Base-by-base conservation (phyloP, 2,888 invertebrate species). In the Sinotaia quadrata region DNA sequence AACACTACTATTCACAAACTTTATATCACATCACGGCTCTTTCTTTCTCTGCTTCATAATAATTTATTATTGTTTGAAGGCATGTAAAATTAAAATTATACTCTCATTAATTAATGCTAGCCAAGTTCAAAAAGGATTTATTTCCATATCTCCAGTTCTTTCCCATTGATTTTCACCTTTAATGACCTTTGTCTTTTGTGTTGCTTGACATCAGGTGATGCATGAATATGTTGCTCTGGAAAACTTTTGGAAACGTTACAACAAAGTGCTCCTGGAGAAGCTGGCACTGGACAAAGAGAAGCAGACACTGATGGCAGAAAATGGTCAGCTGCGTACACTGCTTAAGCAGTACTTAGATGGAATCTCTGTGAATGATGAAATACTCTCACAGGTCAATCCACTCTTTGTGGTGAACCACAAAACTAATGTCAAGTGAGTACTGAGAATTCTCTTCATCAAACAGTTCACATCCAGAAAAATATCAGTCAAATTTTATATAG, bases 161-260 rank as follows among this genome's bases (percentile, higher is more conserved):
- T n/a, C n/a, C n/a, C n/a, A n/a, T n/a, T n/a, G n/a, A n/a, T n/a
- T n/a, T n/a, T n/a, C n/a, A n/a, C n/a, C n/a, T n/a, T n/a, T n/a
- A n/a, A n/a, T n/a, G n/a, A n/a, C n/a, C n/a, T n/a, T n/a, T n/a
- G n/a, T n/a, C n/a, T n/a, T n/a, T n/a, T n/a, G n/a, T n/a, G n/a
- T n/a, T n/a, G n/a, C n/a, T n/a, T n/a, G n/a, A n/a, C 18, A 5
- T 5, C 70, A 87, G 85, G 80, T 85, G 44, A 87, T 88, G 86
- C 83, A 87, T 67, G 84, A 87, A 67, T 88, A 87, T 75, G 71
- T 76, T 18, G 73, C 81, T 0, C 69, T 94, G 89, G 92, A 93
- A 74, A 92, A 92, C 77, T 94, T 94, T 83, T 92, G 94, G 91
- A 88, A 90, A 69, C 90, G 91, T 15, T 91, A 90, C 67, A 92